Evolutionary conservation across 2,113 vertebrate genomes (phyloP).

Genomic region (Mormyrus lacerda): DNA sequence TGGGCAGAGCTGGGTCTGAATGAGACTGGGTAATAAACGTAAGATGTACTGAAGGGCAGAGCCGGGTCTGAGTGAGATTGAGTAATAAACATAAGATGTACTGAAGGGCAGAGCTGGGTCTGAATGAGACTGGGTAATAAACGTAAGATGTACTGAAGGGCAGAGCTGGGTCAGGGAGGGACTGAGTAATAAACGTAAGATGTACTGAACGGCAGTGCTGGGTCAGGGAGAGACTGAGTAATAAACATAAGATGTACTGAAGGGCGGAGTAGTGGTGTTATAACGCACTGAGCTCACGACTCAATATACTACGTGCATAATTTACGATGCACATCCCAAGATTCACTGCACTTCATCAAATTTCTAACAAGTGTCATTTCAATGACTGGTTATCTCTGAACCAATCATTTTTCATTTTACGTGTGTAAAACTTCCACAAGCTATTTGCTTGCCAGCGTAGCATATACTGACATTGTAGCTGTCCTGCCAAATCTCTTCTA

Average conservation of each 20-base stretch:
- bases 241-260: no score
- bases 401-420: no score
- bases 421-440: no score
- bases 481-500: no score
- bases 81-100: not conserved
- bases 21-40: not conserved
- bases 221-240: not conserved
- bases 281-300: no score
- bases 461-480: not conserved
- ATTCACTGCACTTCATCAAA: no score
- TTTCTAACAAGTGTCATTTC: no score
- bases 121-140: not conserved
- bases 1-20: not conserved
- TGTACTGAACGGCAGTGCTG: not conserved
- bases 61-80: not conserved
- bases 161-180: fast-evolving
- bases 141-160: not conserved
- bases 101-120: not conserved
- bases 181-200: not conserved
- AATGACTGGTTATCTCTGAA: no score
- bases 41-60: no score
- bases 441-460: no score
- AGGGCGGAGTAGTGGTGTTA: not conserved
- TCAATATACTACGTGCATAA: no score
- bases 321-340: no score